These are phyloP conservation scores for Anarhynchus alexandrinus DNA, from an alignment of 2,113 vertebrate genomes.

Conservation along the genomic window DNA sequence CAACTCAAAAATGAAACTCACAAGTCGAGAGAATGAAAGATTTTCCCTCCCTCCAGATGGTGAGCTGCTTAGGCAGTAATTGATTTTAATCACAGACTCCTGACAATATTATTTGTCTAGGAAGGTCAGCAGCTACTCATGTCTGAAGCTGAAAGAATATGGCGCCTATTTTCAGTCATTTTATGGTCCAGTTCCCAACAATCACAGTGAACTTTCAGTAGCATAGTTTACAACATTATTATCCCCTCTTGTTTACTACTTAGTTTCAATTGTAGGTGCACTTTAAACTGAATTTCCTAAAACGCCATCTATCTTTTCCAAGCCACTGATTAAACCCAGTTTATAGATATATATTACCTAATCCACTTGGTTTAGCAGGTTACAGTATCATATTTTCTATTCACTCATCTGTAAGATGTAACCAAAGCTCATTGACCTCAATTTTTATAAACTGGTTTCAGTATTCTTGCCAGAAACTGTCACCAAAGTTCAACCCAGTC, in stretches of 20 bases:
- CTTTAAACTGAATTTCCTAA: constrained; percentile 18
- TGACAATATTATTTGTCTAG: neutral
- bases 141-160: neutral
- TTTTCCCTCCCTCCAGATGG: neutral
- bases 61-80: neutral
- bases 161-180: neutral
- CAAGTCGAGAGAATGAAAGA: neutral
- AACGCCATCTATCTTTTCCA: neutral
- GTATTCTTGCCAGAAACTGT: neutral
- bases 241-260: neutral
- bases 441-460: constrained; percentile 34
- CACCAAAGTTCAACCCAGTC: neutral
- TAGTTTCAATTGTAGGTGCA: neutral
- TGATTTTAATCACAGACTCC: neutral
- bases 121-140: neutral
- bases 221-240: neutral
- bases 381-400: neutral
- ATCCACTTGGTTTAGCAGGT: neutral
- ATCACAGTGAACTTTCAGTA: neutral
- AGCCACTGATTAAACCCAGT: neutral
- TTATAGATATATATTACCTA: neutral
- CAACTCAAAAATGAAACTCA: neutral
- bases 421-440: constrained; percentile 39
- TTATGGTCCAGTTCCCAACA: constrained; percentile 12
- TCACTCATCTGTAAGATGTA: neutral